These are phyloP conservation scores for Gastrophryne carolinensis DNA, from an alignment of 2,797 vertebrate species.

Conservation along the genomic window DNA sequence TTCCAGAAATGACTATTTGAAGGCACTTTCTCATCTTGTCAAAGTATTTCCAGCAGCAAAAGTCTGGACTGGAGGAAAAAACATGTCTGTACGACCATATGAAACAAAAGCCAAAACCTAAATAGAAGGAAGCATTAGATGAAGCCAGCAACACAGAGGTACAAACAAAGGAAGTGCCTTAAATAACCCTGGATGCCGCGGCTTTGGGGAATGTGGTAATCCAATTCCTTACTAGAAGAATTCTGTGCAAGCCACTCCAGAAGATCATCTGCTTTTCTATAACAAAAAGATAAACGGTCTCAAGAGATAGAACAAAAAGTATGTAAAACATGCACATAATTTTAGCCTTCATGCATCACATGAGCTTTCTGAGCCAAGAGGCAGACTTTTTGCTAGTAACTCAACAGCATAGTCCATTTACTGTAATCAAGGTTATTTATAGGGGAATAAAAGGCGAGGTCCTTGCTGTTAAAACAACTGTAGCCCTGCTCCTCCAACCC, in stretches of 20 bases:
- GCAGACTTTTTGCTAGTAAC: too few species aligned
- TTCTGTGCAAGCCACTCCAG: slow-evolving; percentile 39
- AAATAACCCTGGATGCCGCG: slow-evolving; percentile 16
- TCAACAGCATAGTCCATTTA: too few species aligned
- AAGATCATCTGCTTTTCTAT: slow-evolving; percentile 14
- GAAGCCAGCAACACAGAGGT: neutral
- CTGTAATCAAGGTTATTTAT: too few species aligned
- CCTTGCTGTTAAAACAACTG: too few species aligned
- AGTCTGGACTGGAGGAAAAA: slow-evolving; percentile 32
- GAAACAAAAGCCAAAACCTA: slow-evolving; percentile 23
- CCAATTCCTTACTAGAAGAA: slow-evolving; percentile 51
- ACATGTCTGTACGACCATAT: neutral
- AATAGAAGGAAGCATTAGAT: neutral
- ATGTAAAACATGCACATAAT: neutral
- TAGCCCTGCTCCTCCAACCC: too few species aligned
- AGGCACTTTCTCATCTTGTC: slow-evolving; percentile 50
- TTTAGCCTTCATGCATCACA: too few species aligned
- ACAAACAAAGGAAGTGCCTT: slow-evolving; percentile 50
- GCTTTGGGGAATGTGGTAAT: slow-evolving; percentile 58
- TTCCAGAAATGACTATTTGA: slow-evolving; percentile 9
- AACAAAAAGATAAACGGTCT: slow-evolving; percentile 22
- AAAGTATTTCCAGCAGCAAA: slow-evolving; percentile 33
- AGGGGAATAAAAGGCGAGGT: too few species aligned
- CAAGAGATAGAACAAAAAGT: slow-evolving; percentile 13
- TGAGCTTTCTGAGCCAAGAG: neutral